Evolutionary conservation across 2,888 invertebrate genomes (phyloP), one percentile per base, ranked within the genome.

Genomic region (Strigamia maritima): DNA sequence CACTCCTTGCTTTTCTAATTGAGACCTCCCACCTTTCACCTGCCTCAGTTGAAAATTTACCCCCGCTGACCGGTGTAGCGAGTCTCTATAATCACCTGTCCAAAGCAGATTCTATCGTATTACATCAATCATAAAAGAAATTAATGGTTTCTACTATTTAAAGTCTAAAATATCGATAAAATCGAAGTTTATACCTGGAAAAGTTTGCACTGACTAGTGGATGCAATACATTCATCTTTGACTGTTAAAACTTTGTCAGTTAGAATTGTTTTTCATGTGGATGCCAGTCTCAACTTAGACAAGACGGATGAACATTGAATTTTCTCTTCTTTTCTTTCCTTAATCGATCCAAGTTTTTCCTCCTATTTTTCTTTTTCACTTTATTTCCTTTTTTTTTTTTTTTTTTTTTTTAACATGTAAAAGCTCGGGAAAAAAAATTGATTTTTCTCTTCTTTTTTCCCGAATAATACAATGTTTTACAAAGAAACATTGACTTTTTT

Each of bases 281-380:
- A 65, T 65, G 60, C 24, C 60, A 65, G 60, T 65, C 60, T 65
- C 22, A 65, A 65, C 60, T 24, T 24, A 65, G 60, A 65, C 60
- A 65, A 65, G 60, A 65, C 60, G 60, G 60, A 65, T 65, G 60
- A 65, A 65, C 60, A 65, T 65, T 65, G 60, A 65, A 65, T 65
- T 65, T 65, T 65, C 60, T 22, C 60, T 65, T 65, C 60, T 65
- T 65, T 65, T 65, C 60, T 65, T 65, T 24, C 60, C 60, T 65
- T 65, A 65, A 65, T 65, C 60, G 60, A 65, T 65, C 60, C 22
- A 22, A 65, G n/a, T 65, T 65, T 24, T 22, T 24, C 35, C 35
- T 35, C 10, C 35, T 35, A 35, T 35, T 35, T 35, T 35, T 35
- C 35, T 65, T 65, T 22, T 65, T 24, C 60, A 24, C 24, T 65